Conservation (phyloP, 1,140 invertebrate species). For the Lepidurus packardi region DNA sequence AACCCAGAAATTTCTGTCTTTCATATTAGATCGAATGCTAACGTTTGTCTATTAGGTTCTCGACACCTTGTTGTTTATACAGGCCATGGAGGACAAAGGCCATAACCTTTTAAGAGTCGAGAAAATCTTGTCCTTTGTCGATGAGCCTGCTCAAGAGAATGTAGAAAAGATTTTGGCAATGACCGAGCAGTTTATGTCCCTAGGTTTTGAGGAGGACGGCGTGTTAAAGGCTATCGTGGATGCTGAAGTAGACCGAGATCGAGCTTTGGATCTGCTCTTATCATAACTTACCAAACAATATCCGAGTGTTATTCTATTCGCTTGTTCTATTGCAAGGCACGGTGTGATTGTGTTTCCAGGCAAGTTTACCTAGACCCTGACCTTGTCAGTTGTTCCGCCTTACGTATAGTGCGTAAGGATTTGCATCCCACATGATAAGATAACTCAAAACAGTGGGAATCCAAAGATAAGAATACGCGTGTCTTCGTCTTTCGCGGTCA, state of each 20-base stretch:
- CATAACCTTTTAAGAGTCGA: constrained; percentile 54
- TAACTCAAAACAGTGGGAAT: too few relatives aligned
- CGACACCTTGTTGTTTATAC: constrained; percentile 50
- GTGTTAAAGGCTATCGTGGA: constrained; percentile 66
- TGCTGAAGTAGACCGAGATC: constrained; percentile 74
- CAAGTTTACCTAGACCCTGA: background rate
- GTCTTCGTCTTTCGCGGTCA: too few relatives aligned
- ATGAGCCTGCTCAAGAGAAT: constrained; percentile 48
- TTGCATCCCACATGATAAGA: too few relatives aligned
- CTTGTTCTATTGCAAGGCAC: background rate
- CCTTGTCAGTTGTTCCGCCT: background rate
- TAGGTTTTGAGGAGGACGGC: constrained; percentile 71
- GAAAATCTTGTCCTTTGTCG: constrained; percentile 38
- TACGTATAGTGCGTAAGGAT: too few relatives aligned
- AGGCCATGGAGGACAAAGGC: constrained; percentile 61
- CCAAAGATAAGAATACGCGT: too few relatives aligned
- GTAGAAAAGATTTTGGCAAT: constrained; percentile 51
- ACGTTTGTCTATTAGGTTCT: constrained; percentile 43
- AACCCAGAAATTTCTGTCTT: constrained; percentile 36
- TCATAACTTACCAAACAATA: background rate
- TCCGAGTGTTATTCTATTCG: too few relatives aligned
- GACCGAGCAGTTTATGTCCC: constrained; percentile 64
- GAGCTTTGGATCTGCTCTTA: constrained; percentile 74
- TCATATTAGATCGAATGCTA: constrained; percentile 25
- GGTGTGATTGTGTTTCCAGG: background rate